A percentile compares a stretch with the other conserved stretches of the same genome.
Evolutionary conservation across 1,140 invertebrate species (phyloP).

Genomic region (Drosophila santomea): DNA sequence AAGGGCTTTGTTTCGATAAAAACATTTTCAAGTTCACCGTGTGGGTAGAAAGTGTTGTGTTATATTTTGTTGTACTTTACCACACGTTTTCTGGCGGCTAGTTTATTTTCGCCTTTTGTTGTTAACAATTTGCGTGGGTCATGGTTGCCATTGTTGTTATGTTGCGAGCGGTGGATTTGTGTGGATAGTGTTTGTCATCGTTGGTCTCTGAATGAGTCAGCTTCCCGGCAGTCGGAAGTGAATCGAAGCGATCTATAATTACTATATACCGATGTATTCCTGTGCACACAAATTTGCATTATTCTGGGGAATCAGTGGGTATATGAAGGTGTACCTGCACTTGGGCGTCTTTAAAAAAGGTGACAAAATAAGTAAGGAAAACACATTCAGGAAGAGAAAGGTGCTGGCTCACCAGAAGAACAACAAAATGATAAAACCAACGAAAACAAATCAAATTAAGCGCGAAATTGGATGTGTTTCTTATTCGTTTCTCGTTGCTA

Average conservation of each 20-base stretch:
- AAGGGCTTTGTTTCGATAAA: slow-evolving; percentile 54
- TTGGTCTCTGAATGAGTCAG: slow-evolving; percentile 55
- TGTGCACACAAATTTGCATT: slow-evolving; percentile 51
- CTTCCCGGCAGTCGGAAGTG: slow-evolving; percentile 60
- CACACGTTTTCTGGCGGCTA: slow-evolving; percentile 6
- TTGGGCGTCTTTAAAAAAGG: not conserved
- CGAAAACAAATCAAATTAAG: slow-evolving; percentile 64
- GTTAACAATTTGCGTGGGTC: slow-evolving; percentile 66
- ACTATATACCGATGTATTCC: slow-evolving; percentile 17
- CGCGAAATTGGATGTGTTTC: slow-evolving; percentile 64
- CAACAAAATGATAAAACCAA: slow-evolving; percentile 13
- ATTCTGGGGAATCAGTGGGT: slow-evolving; percentile 31
- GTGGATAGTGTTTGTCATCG: slow-evolving; percentile 66
- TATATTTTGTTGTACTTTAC: slow-evolving; percentile 19
- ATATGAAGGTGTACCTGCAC: not conserved
- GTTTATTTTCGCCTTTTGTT: slow-evolving; percentile 26
- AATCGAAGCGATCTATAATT: slow-evolving; percentile 29
- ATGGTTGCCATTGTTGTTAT: slow-evolving; percentile 57
- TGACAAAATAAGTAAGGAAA: slow-evolving; percentile 14
- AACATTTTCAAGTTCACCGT: slow-evolving; percentile 76
- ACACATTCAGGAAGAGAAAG: slow-evolving; percentile 4
- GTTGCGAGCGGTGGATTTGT: slow-evolving; percentile 11
- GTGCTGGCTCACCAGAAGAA: not conserved
- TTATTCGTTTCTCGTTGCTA: slow-evolving; percentile 14
- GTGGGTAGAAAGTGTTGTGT: slow-evolving; percentile 55